A percentile compares a stretch with the other conserved stretches of the same genome.
Evolutionary conservation across 2,113 vertebrate species (phyloP).

Genomic region (Mus musculus): GRCm39 chr15:83826001-83826500

Average conservation of each 20-base stretch:
- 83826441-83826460: neutral
- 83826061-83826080: neutral
- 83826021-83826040: neutral
- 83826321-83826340: neutral
- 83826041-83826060: neutral
- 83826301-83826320: neutral
- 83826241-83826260: neutral
- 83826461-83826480: neutral
- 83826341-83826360: too few species aligned
- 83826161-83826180: neutral
- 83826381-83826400: neutral
- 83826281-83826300: too few species aligned
- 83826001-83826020: neutral
- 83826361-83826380: neutral
- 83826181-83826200: too few species aligned
- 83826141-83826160: neutral
- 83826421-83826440: neutral
- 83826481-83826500: neutral
- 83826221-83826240: neutral
- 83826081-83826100: neutral
- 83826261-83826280: neutral
- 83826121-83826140: neutral
- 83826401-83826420: neutral
- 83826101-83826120: neutral
- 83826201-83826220: neutral